Evolutionary conservation across 2,888 invertebrate genomes (phyloP), one percentile per base, ranked within the genome.

Genomic region (Lasiommata megera): DNA sequence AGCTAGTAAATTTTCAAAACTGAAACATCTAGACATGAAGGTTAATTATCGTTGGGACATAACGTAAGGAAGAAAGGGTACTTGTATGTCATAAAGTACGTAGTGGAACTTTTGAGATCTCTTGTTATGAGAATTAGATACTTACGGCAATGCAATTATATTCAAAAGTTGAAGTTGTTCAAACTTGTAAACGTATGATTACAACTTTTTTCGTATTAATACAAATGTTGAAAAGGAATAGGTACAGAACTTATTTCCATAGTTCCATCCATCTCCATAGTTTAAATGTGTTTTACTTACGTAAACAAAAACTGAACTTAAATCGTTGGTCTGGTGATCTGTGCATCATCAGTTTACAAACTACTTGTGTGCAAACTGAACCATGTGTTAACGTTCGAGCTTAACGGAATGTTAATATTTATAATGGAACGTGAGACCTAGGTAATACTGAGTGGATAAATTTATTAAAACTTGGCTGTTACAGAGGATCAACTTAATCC

Each of bases 171-270:
- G 3, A 44, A 16, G 31, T 16, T 7, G n/a, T 47, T 47, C 7
- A 17, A 47, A 17, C n/a, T 6, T 9, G 1, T 31, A 28, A 14
- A 9, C 2, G 16, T 14, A 11, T 40, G 9, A 14, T 29, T 44
- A 44, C 44, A 44, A 44, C 14, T 44, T 29, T 44, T 28, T 44
- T 40, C 41, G 14, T 44, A 28, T 14, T 14, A 44, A 28, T 9
- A n/a, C 9, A 5, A 3, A 28, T 12, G 28, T 6, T 12, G 12
- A 44, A 29, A 18, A n/a, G n/a, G n/a, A 17, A 16, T 1, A 40
- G 1, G 16, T 17, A 38, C 7, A 2, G 3, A 16, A 9, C 9
- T n/a, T n/a, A n/a, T n/a, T n/a, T n/a, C n/a, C n/a, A n/a, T n/a
- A n/a, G n/a, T n/a, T n/a, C n/a, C n/a, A n/a, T n/a, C n/a, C n/a